phyloP scores from a whole-genome alignment of 2,113 vertebrate genomes.

The Apistogramma diplotaenia region DNA sequence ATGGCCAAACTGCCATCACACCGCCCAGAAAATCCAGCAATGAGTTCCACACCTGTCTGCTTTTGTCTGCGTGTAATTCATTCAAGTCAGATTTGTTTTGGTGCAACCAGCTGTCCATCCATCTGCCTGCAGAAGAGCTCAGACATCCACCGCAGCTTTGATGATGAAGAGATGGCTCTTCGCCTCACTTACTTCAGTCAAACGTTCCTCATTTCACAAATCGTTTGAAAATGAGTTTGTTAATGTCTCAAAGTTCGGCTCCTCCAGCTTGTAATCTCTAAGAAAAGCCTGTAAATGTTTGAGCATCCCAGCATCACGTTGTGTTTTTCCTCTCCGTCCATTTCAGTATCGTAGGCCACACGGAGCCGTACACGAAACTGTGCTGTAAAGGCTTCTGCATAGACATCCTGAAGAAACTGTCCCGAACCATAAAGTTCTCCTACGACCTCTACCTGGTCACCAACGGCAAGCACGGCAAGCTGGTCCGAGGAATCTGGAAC shows the following conservation, averaged over 20 bases:
- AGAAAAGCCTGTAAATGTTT: background rate
- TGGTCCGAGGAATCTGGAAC: conserved; percentile 94
- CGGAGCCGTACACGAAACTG: conserved; percentile 92
- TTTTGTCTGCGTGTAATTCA: conserved; percentile 71
- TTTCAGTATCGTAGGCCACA: conserved; percentile 76
- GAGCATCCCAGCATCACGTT: background rate
- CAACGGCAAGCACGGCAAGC: conserved; percentile 96
- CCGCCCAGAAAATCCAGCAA: conserved; percentile 10
- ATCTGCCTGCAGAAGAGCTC: conserved; percentile 65
- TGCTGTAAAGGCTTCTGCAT: conserved; percentile 99
- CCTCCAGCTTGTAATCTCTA: background rate
- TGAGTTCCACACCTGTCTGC: conserved; percentile 18
- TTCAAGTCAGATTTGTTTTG: conserved; percentile 68
- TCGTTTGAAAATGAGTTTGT: background rate
- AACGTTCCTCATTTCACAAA: background rate
- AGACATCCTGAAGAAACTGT: conserved; percentile 96
- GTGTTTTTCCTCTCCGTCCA: background rate
- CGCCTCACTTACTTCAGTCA: background rate
- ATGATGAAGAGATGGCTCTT: background rate
- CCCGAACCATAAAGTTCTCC: conserved; percentile 92
- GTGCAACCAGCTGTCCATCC: conserved; percentile 68
- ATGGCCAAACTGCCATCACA: background rate
- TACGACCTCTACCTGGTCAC: conserved; percentile 98
- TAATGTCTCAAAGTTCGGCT: background rate
- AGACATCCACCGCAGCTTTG: background rate